Evolutionary conservation across 2,113 vertebrate species (phyloP).

Genomic region (Centropus unirufus): DNA sequence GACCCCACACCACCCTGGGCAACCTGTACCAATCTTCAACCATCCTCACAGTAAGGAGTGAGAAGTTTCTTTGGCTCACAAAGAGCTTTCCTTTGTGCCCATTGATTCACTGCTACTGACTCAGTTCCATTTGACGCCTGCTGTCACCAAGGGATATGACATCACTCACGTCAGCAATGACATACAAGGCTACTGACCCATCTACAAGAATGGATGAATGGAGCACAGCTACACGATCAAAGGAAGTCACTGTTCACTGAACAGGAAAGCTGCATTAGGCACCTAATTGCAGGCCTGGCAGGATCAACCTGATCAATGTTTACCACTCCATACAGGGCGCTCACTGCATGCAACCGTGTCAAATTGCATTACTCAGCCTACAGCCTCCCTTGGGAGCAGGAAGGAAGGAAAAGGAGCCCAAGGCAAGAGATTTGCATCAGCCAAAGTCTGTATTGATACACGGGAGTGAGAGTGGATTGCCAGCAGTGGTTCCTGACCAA

Average conservation of each 20-base stretch:
- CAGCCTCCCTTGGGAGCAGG: slow-evolving; percentile 40
- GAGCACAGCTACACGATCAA: slow-evolving; percentile 36
- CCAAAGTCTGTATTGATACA: neutral
- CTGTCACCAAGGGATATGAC: slow-evolving; percentile 57
- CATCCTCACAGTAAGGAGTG: neutral
- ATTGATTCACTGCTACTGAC: slow-evolving; percentile 58
- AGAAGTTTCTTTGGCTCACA: neutral
- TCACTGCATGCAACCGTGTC: neutral
- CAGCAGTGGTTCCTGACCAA: neutral
- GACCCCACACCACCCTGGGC: neutral
- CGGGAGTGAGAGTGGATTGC: neutral
- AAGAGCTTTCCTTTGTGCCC: slow-evolving; percentile 15
- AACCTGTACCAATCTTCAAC: neutral
- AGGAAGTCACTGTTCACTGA: slow-evolving; percentile 39
- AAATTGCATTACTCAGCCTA: slow-evolving; percentile 61
- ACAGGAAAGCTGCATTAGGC: slow-evolving; percentile 38
- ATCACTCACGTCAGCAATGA: slow-evolving; percentile 52
- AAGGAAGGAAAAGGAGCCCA: slow-evolving; percentile 56
- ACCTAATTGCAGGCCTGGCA: slow-evolving; percentile 34
- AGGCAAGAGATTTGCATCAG: slow-evolving; percentile 54
- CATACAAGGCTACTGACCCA: slow-evolving; percentile 58
- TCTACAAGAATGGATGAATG: neutral
- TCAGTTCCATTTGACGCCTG: neutral
- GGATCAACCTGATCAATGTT: slow-evolving; percentile 41
- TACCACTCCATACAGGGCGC: neutral